Evolutionary conservation across 2,888 invertebrate species (phyloP).

Genomic region (Eulithis prunata): DNA sequence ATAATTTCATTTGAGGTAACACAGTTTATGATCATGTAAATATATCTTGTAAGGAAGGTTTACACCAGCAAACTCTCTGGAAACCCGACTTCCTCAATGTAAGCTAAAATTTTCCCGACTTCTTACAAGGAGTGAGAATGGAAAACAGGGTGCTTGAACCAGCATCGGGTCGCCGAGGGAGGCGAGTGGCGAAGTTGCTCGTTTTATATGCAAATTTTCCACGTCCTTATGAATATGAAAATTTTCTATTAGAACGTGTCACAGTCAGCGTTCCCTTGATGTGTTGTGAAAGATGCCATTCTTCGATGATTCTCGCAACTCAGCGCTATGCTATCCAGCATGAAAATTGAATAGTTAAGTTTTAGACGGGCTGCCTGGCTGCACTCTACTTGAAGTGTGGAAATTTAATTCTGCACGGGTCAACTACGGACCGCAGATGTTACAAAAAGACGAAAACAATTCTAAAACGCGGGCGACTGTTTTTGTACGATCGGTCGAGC

Average conservation of each 20-base stretch:
- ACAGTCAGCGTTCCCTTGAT: conserved; percentile 78
- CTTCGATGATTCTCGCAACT: conserved; percentile 61
- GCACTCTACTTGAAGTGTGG: conserved; percentile 23
- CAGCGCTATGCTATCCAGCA: conserved; percentile 59
- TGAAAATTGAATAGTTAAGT: conserved; percentile 57
- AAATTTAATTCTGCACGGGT: conserved; percentile 20
- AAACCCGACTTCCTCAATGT: conserved; percentile 51
- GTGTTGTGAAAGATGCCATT: conserved; percentile 63
- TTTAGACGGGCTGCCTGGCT: conserved; percentile 12
- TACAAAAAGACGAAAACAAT: conserved; percentile 26
- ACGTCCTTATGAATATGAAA: conserved; percentile 84
- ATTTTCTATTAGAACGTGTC: conserved; percentile 84
- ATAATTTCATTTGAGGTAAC: not conserved
- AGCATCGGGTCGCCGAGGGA: conserved; percentile 56
- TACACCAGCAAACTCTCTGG: not conserved
- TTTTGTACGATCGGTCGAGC: conserved; percentile 33
- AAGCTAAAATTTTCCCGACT: conserved; percentile 59
- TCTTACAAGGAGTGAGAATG: conserved; percentile 70
- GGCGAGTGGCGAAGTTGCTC: conserved; percentile 69
- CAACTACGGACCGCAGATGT: conserved; percentile 25
- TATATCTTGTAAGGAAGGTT: not conserved
- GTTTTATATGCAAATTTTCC: conserved; percentile 83
- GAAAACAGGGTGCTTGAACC: conserved; percentile 71
- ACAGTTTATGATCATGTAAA: not conserved
- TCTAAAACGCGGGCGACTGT: conserved; percentile 21